Evolutionary conservation across 1,140 invertebrate species (phyloP).

Genomic region (Cylas formicarius): DNA sequence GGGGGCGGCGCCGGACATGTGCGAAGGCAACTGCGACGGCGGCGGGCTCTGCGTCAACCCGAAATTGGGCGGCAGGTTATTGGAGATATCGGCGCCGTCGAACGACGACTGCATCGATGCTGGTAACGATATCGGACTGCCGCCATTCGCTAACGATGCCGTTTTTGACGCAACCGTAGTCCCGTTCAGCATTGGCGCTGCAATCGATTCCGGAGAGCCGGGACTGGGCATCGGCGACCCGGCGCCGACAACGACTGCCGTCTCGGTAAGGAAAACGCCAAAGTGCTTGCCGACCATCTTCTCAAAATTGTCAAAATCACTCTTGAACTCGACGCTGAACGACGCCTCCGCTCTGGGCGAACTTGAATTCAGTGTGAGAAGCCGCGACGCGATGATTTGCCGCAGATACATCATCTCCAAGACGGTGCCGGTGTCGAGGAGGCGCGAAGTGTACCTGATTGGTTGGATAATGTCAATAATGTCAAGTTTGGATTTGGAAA

Average conservation of each 20-base stretch:
- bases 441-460: slow-evolving; percentile 71
- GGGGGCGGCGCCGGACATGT: no score
- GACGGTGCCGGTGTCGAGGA: slow-evolving; percentile 74
- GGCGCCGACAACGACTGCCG: no score
- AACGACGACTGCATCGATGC: slow-evolving; percentile 70
- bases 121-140: slow-evolving; percentile 58
- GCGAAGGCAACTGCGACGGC: slow-evolving; percentile 42
- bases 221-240: slow-evolving; percentile 17
- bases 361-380: slow-evolving; percentile 69
- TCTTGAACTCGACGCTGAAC: slow-evolving; percentile 74
- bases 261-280: slow-evolving; percentile 63
- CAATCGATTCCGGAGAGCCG: no score
- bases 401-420: slow-evolving; percentile 76
- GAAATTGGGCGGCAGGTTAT: slow-evolving; percentile 39
- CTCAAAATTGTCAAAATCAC: slow-evolving; percentile 74
- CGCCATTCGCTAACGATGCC: slow-evolving; percentile 24
- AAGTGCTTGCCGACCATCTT: slow-evolving; percentile 57
- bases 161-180: slow-evolving; percentile 12
- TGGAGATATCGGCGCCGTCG: slow-evolving; percentile 53
- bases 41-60: slow-evolving; percentile 46
- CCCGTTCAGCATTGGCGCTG: slow-evolving; percentile 30
- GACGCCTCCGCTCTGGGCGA: slow-evolving; percentile 70
- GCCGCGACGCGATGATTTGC: slow-evolving; percentile 65
- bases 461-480: no score
- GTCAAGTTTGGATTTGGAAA: no score